Conservation (phyloP, 2,888 invertebrate species). For the Lysandra coridon region DNA sequence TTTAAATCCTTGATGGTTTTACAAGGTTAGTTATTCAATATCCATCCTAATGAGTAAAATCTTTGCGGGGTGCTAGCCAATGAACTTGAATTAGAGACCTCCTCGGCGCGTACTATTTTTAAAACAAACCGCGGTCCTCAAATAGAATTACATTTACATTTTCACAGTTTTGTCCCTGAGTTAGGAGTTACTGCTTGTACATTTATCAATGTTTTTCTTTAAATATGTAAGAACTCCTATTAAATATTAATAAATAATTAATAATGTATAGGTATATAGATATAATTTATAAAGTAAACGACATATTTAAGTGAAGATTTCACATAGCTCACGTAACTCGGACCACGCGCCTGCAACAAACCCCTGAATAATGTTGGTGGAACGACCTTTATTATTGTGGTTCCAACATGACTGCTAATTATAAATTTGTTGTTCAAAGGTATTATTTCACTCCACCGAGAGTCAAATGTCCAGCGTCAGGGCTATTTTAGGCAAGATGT, state of each 20-base stretch:
- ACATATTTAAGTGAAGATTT: too few relatives aligned
- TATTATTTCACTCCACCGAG: conserved; percentile 38
- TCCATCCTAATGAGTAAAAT: conserved; percentile 38
- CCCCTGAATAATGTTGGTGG: too few relatives aligned
- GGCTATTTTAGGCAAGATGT: conserved; percentile 71
- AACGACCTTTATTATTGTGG: too few relatives aligned
- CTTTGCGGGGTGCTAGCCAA: conserved; percentile 68
- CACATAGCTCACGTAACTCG: too few relatives aligned
- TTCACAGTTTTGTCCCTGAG: conserved; percentile 16
- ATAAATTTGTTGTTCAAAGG: background rate
- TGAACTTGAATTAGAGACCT: conserved; percentile 71
- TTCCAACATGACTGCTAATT: too few relatives aligned
- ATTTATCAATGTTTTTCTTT: too few relatives aligned
- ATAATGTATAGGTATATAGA: too few relatives aligned
- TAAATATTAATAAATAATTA: background rate
- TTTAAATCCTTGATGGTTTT: background rate
- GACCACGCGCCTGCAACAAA: too few relatives aligned
- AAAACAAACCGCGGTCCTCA: conserved; percentile 44
- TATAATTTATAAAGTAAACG: too few relatives aligned
- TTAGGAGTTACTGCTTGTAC: background rate
- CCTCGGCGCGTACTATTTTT: conserved; percentile 64
- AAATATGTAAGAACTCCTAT: background rate
- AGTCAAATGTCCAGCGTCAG: conserved; percentile 59
- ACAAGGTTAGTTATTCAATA: background rate
- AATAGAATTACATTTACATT: conserved; percentile 31